Evolutionary conservation across 2,888 invertebrate genomes (phyloP).

Genomic region (Parnassius smintheus): DNA sequence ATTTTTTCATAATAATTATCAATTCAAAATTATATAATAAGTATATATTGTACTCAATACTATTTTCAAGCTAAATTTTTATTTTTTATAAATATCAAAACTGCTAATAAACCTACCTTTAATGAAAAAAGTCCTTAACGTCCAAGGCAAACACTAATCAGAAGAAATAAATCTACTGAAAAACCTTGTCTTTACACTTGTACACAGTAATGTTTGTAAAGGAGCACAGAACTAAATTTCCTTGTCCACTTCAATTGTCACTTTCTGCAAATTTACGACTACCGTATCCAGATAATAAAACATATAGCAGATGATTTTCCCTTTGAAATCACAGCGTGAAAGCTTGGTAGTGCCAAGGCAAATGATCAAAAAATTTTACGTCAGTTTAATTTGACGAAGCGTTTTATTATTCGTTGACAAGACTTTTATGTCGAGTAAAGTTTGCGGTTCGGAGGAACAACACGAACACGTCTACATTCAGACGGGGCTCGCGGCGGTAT

Average conservation of each 20-base stretch:
- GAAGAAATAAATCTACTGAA: slow-evolving; percentile 9
- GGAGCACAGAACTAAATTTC: slow-evolving; percentile 47
- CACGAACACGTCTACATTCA: slow-evolving; percentile 44
- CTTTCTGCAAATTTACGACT: slow-evolving; percentile 45
- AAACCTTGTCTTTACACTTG: slow-evolving; percentile 47
- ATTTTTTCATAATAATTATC: no score
- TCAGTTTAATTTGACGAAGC: slow-evolving; percentile 29
- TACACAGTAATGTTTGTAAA: slow-evolving; percentile 52
- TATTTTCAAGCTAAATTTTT: not conserved
- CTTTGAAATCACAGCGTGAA: not conserved
- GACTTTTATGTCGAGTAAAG: slow-evolving; percentile 66
- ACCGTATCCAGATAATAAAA: slow-evolving; percentile 28
- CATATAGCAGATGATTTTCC: not conserved
- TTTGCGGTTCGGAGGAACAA: slow-evolving; percentile 47
- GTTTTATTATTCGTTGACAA: slow-evolving; percentile 39
- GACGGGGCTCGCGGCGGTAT: slow-evolving; percentile 62
- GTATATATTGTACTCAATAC: no score
- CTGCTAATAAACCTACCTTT: slow-evolving; percentile 17
- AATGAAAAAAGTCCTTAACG: slow-evolving; percentile 17
- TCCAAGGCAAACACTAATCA: slow-evolving; percentile 18
- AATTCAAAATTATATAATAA: no score
- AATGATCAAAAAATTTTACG: slow-evolving; percentile 4
- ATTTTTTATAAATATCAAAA: not conserved
- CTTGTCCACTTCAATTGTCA: slow-evolving; percentile 63
- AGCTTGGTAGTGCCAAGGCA: not conserved